Conservation (phyloP, 2,888 invertebrate genomes). For the Hartigia nigra region DNA sequence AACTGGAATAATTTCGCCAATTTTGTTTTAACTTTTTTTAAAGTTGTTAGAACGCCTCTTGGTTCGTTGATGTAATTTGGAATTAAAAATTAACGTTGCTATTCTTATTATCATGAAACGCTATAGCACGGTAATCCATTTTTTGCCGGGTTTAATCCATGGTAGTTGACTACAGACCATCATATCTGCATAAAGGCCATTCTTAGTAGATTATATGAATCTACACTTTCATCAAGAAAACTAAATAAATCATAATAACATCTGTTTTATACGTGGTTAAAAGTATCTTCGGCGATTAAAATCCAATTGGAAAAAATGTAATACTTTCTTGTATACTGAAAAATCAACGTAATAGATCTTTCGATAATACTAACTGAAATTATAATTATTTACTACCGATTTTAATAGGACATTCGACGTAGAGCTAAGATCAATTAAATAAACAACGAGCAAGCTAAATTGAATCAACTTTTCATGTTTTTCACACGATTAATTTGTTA, state of each 20-base stretch:
- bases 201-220: neutral
- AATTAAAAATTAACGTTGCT: too few relatives aligned
- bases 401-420: neutral
- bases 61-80: neutral
- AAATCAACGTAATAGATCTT: neutral
- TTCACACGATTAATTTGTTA: too few relatives aligned
- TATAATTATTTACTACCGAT: neutral
- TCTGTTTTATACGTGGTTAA: too few relatives aligned
- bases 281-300: too few relatives aligned
- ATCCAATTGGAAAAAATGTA: too few relatives aligned
- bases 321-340: neutral
- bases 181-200: neutral
- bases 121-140: neutral
- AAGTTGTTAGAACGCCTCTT: neutral
- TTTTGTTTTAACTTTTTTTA: too few relatives aligned
- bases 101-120: too few relatives aligned
- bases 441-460: neutral
- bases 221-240: too few relatives aligned
- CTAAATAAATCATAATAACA: too few relatives aligned
- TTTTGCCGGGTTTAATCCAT: neutral
- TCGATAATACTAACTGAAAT: neutral
- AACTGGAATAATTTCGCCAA: too few relatives aligned
- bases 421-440: neutral
- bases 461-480: too few relatives aligned
- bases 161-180: neutral